These are phyloP conservation scores for Leptogaster cylindrica DNA, from an alignment of 2,888 invertebrate genomes.

Conservation along the genomic window DNA sequence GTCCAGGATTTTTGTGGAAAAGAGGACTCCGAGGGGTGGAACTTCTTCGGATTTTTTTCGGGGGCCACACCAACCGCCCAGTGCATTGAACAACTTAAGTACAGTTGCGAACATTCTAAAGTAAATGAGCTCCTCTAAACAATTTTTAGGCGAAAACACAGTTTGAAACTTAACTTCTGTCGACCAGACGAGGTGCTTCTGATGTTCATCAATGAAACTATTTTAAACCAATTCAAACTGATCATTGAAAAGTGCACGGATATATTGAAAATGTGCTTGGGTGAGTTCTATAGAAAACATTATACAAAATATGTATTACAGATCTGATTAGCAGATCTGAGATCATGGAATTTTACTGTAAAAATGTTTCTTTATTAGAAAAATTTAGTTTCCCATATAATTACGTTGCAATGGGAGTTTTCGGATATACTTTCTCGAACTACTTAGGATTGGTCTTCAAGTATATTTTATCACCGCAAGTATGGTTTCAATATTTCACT, in stretches of 20 bases:
- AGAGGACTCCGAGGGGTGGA: neutral
- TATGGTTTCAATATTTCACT: conserved; percentile 52
- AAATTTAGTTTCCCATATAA: conserved; percentile 53
- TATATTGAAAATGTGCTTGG: conserved; percentile 48
- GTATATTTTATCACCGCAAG: conserved; percentile 54
- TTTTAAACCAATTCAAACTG: conserved; percentile 54
- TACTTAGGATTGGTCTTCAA: conserved; percentile 54
- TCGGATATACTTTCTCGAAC: conserved; percentile 51
- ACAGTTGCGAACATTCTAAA: neutral
- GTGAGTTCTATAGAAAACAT: conserved; percentile 46
- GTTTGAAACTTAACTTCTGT: conserved; percentile 53
- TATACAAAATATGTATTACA: neutral
- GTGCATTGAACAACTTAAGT: conserved; percentile 50
- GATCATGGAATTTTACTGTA: neutral
- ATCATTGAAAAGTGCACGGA: conserved; percentile 52
- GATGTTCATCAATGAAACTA: conserved; percentile 55
- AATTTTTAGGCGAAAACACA: conserved; percentile 54
- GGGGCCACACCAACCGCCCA: conserved; percentile 44
- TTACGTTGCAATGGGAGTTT: conserved; percentile 50
- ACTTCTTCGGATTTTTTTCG: conserved; percentile 39
- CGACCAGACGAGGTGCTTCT: conserved; percentile 58
- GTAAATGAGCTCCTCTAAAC: conserved; percentile 24
- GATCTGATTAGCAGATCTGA: neutral
- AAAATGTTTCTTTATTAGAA: conserved; percentile 47
- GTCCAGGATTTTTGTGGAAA: conserved; percentile 15